phyloP scores from a whole-genome alignment of 2,888 invertebrate genomes.

The Frankliniella intonsa region DNA sequence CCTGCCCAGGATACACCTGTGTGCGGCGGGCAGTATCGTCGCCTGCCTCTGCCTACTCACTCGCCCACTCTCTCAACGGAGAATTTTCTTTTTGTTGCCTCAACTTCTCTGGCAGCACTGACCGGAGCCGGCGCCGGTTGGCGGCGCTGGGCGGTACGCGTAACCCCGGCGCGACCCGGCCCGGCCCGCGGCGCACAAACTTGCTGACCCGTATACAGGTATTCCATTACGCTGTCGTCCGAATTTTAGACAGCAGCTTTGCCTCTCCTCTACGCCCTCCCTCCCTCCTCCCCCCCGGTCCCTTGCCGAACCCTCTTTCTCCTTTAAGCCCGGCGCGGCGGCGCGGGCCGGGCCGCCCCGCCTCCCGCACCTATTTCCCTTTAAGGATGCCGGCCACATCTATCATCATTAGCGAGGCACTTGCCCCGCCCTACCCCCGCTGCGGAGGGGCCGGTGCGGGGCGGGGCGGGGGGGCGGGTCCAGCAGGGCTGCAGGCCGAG shows the following conservation, averaged over 20 bases:
- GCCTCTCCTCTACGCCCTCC: not conserved
- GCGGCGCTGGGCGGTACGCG: too few species aligned
- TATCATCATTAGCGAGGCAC: conserved; percentile 14
- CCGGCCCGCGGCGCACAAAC: conserved; percentile 21
- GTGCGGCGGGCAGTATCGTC: too few species aligned
- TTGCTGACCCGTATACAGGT: not conserved
- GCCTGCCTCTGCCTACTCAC: too few species aligned
- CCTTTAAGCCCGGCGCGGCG: not conserved
- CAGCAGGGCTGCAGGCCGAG: too few species aligned
- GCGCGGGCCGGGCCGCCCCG: not conserved
- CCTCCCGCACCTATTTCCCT: not conserved
- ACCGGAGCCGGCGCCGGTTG: too few species aligned
- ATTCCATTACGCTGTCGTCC: not conserved
- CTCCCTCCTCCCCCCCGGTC: not conserved
- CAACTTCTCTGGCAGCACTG: too few species aligned
- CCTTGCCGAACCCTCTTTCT: not conserved
- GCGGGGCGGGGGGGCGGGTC: too few species aligned
- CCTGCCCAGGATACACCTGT: too few species aligned
- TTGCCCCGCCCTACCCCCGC: not conserved
- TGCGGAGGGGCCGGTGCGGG: not conserved
- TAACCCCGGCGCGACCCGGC: conserved; percentile 27
- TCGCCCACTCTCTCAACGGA: too few species aligned
- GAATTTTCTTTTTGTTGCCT: too few species aligned
- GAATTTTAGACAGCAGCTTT: not conserved
- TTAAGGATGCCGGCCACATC: conserved; percentile 19